phyloP scores from a whole-genome alignment of 2,888 invertebrate genomes.

The Eristalinus sepulchralis region DNA sequence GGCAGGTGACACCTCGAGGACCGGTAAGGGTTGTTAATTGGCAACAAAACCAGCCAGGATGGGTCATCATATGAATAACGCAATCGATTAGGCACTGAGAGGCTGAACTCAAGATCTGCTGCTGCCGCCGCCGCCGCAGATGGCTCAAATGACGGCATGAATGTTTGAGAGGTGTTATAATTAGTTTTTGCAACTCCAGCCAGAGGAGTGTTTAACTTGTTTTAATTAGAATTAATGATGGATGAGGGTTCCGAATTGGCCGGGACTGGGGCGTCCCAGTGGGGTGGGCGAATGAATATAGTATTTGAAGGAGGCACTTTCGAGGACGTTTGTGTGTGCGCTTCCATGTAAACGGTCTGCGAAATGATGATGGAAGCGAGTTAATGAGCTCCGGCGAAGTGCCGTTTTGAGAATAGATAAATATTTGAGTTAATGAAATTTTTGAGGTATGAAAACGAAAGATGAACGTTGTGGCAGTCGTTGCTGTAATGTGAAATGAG shows the following conservation, averaged over 20 bases:
- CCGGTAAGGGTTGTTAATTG: neutral
- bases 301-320: constrained; percentile 38
- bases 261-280: too few species aligned
- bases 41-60: neutral
- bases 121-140: neutral
- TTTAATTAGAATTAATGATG: constrained; percentile 65
- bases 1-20: neutral
- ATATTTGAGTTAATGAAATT: neutral
- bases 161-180: constrained; percentile 64
- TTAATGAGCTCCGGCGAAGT: neutral
- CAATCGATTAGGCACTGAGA: constrained; percentile 7
- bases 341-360: neutral
- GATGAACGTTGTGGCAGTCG: fast-evolving
- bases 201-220: constrained; percentile 56
- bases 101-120: neutral
- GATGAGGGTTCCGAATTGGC: constrained; percentile 29
- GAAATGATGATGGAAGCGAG: neutral
- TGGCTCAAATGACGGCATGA: constrained; percentile 41
- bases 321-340: neutral
- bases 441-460: neutral
- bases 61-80: neutral
- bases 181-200: constrained; percentile 40
- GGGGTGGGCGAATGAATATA: constrained; percentile 28
- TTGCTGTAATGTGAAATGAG: too few species aligned
- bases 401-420: neutral